Conservation (phyloP, 2,113 vertebrate species). For the Ciconia maguari region DNA sequence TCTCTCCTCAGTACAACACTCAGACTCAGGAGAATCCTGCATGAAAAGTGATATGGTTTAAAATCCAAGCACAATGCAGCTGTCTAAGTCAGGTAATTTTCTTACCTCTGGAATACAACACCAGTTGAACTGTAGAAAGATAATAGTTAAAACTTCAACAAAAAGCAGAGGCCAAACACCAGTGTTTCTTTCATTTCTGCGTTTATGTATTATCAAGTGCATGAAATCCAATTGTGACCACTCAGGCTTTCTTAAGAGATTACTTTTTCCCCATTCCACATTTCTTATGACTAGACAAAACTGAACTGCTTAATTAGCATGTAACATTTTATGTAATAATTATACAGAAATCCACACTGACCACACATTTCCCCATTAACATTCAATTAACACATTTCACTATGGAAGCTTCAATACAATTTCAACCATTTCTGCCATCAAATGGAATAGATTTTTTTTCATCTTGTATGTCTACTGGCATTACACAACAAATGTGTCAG, state of each 20-base stretch:
- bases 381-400: neutral
- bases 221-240: neutral
- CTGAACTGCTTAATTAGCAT: neutral
- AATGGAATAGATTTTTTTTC: neutral
- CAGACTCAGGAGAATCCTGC: neutral
- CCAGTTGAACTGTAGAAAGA: neutral
- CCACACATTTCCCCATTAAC: neutral
- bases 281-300: neutral
- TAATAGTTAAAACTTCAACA: neutral
- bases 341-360: neutral
- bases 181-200: neutral
- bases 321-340: neutral
- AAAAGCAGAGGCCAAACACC: neutral
- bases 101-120: neutral
- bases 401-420: neutral
- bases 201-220: neutral
- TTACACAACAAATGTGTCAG: neutral
- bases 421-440: neutral
- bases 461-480: neutral
- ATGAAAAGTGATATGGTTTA: neutral
- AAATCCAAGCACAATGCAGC: neutral
- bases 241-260: neutral
- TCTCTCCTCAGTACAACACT: neutral
- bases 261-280: neutral
- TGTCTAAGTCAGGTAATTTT: too few relatives aligned